Evolutionary conservation across 2,888 invertebrate species (phyloP), one percentile per base, ranked within the genome.

Genomic region (Trichopoda pennipes): DNA sequence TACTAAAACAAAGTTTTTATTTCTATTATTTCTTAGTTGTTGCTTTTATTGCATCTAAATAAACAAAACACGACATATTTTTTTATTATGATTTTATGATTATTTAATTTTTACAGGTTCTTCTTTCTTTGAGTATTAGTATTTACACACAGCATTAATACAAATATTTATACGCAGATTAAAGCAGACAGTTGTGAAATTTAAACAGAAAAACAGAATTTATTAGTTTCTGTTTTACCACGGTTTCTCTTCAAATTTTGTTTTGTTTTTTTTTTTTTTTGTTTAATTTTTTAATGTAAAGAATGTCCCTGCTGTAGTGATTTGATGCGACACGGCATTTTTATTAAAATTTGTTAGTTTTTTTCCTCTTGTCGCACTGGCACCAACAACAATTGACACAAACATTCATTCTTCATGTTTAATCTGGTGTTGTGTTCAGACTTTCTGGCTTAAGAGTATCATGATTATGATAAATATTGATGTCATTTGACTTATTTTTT

Each of bases 401-500:
- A 44, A 79, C 79, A 61, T 49, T 55, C 42, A 61, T 21, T 68
- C 60, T 80, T 56, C 68, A 74, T 38, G 32, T 69, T 53, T 61
- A 80, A 80, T 74, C 73, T 63, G 68, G 38, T 61, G 58, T 58
- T 68, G 58, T 63, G 28, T 69, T 56, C 70, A 55, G 21, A 6
- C 16, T 68, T 70, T 63, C 19, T 47, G 53, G 66, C 49, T 61
- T 74, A 56, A 74, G 68, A 76, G 79, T 82, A 82, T 82, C 79
- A 79, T 72, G 72, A 79, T 60, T 76, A 79, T 79, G 79, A 79
- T 82, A 82, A 82, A 82, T 82, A 82, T 82, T 82, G 82, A 82
- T 82, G 82, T 82, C 82, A 82, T 75, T 82, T 82, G 82, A 82
- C 75, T 79, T 82, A 70, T 82, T 81, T 76, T n/a, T 79, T 79